These are phyloP conservation scores for Seriola dumerili DNA, from an alignment of 2,113 vertebrate genomes.

Conservation along the genomic window DNA sequence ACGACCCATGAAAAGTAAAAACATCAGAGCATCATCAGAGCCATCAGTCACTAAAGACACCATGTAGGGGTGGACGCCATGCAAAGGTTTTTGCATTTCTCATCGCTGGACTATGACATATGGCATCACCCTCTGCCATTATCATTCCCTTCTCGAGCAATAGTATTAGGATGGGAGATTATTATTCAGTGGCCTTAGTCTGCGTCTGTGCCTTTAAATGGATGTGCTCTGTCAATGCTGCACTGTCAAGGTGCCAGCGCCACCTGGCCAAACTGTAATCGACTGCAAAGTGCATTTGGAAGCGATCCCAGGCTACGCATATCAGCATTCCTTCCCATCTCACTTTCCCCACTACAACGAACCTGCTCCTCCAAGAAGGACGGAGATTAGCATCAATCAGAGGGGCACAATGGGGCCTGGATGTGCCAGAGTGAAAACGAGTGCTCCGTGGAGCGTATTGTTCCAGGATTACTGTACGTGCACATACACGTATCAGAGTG, in stretches of 20 bases:
- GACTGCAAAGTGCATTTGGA: slow-evolving; percentile 82
- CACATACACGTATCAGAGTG: slow-evolving; percentile 52
- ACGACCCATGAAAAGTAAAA: slow-evolving; percentile 52
- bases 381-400: slow-evolving; percentile 72
- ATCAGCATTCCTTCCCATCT: slow-evolving; percentile 70
- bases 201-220: slow-evolving; percentile 74
- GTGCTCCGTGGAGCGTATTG: slow-evolving; percentile 55
- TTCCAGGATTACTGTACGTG: slow-evolving; percentile 70
- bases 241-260: slow-evolving; percentile 72
- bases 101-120: slow-evolving; percentile 58
- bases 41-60: slow-evolving; percentile 35
- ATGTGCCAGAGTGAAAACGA: slow-evolving; percentile 53
- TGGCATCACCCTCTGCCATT: slow-evolving; percentile 39
- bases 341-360: slow-evolving; percentile 56
- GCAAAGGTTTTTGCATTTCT: slow-evolving; percentile 40
- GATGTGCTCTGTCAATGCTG: slow-evolving; percentile 65
- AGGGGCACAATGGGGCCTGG: slow-evolving; percentile 55
- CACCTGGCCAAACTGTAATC: slow-evolving; percentile 82
- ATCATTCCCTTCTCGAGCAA: slow-evolving; percentile 45
- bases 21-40: slow-evolving; percentile 42
- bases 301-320: slow-evolving; percentile 64
- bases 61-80: slow-evolving; percentile 14
- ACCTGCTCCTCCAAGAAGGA: slow-evolving; percentile 61
- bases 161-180: slow-evolving; percentile 44
- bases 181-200: slow-evolving; percentile 57